These are phyloP conservation scores for Anguilla rostrata DNA, from an alignment of 2,113 vertebrate species.

Conservation along the genomic window DNA sequence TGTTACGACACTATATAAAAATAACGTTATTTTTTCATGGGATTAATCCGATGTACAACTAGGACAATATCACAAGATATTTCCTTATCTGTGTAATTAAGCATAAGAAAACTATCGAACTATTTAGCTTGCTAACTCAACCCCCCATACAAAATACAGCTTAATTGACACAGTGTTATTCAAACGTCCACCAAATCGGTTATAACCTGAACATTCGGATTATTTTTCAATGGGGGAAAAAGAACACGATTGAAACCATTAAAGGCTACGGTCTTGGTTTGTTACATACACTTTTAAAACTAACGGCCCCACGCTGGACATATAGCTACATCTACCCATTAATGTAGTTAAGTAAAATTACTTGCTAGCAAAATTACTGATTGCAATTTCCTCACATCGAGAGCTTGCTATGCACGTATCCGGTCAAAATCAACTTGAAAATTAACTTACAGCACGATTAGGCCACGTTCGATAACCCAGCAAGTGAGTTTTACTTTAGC, in stretches of 20 bases:
- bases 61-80: not conserved
- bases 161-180: not conserved
- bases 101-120: not conserved
- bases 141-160: not conserved
- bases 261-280: not conserved
- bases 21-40: not conserved
- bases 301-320: not conserved
- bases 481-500: too few relatives aligned
- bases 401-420: not conserved
- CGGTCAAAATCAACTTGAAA: not conserved
- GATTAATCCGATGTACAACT: not conserved
- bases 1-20: not conserved
- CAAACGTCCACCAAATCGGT: not conserved
- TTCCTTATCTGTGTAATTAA: not conserved
- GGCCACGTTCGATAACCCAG: too few relatives aligned
- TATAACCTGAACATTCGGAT: not conserved
- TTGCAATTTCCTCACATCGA: slow-evolving; percentile 2
- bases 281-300: not conserved
- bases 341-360: not conserved
- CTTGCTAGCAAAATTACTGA: not conserved
- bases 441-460: too few relatives aligned
- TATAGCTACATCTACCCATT: not conserved
- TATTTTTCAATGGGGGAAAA: not conserved
- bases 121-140: not conserved
- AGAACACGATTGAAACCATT: not conserved